These are phyloP conservation scores for Drosophila conformis DNA, from an alignment of 2,888 invertebrate species.

Conservation along the genomic window DNA sequence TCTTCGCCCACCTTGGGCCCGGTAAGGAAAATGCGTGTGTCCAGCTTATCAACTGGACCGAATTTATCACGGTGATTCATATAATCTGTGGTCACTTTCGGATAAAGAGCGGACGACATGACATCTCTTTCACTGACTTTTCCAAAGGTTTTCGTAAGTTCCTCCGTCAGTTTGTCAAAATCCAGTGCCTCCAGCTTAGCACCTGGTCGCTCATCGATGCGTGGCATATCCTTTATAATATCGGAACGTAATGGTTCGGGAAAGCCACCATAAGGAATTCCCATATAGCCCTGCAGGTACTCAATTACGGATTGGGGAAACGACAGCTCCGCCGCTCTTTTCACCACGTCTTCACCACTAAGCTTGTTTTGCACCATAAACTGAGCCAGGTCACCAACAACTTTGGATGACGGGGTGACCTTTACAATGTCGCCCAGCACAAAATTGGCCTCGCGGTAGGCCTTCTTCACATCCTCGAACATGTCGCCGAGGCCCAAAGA, in stretches of 20 bases:
- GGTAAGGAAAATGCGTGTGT: conserved; percentile 96
- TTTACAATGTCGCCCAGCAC: conserved; percentile 98
- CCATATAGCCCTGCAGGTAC: conserved; percentile 97
- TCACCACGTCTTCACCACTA: conserved; percentile 91
- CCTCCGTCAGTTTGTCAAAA: conserved; percentile 91
- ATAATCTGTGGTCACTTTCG: conserved; percentile 96
- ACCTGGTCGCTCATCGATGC: conserved; percentile 96
- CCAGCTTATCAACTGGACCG: conserved; percentile 98
- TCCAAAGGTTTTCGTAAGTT: conserved; percentile 89
- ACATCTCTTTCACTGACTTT: conserved; percentile 92
- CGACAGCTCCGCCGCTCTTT: conserved; percentile 96
- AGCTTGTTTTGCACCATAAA: conserved; percentile 99
- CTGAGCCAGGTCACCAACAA: conserved; percentile 99
- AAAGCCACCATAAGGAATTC: conserved; percentile 98
- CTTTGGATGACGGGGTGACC: conserved; percentile 99
- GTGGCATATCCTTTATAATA: conserved; percentile 91
- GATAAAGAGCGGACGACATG: conserved; percentile 98
- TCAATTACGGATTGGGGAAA: conserved; percentile 99
- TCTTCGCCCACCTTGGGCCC: conserved; percentile 96
- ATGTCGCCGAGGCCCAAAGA: conserved; percentile 97
- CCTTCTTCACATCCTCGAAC: conserved; percentile 98
- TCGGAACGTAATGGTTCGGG: conserved; percentile 97
- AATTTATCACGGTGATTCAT: conserved; percentile 92
- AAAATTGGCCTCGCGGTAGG: conserved; percentile 96
- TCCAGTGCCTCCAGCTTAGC: conserved; percentile 92